Base-by-base conservation (phyloP, 2,113 vertebrate genomes). In the Junco hyemalis region DNA sequence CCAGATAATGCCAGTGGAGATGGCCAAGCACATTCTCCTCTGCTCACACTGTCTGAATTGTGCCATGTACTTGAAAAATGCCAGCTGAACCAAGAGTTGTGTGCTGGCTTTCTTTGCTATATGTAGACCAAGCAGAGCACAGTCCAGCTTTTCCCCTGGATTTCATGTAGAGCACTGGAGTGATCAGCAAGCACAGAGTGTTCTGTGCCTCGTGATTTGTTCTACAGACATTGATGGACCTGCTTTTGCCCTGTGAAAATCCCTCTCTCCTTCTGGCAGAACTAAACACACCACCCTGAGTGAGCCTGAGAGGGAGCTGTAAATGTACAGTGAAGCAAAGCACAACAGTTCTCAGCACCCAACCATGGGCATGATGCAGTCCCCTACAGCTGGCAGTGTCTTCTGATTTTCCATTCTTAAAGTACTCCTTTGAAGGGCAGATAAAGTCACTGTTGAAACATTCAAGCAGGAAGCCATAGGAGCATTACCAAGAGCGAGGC, bases 81-180 rank as follows among this genome's bases (percentile, higher is more conserved):
- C 17, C 71, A 82, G 11, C 25, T 36, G 61, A 91, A 65, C 12
- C n/a, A 74, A 31, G 5, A 81, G 35, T 12, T 36, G 15, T 22
- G 50, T 50, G 35, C 25, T 72, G 60, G 12, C 2, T 80, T 78
- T 70, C 38, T 71, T 36, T 69, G 59, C 36, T 83, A 0, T 23
- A 1, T 78, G 56, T 74, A 90, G 53, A 57, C 12, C 38, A 6
- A 9, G 28, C 50, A 81, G 40, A 66, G 16, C 72, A 25, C 38
- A 36, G 16, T 7, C 33, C 82, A 74, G 13, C 12, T 24, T 23
- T 65, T 23, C 16, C 42, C 53, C 35, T 38, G 31, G 19, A 0
- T 0, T 26, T 79, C 51, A 5, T 5, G 16, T 0, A 45, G 54
- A 61, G 23, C 63, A 5, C 31, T n/a, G 8, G 22, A 53, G 25